Conservation (phyloP, 2,113 vertebrate species). For the Eretmochelys imbricata region DNA sequence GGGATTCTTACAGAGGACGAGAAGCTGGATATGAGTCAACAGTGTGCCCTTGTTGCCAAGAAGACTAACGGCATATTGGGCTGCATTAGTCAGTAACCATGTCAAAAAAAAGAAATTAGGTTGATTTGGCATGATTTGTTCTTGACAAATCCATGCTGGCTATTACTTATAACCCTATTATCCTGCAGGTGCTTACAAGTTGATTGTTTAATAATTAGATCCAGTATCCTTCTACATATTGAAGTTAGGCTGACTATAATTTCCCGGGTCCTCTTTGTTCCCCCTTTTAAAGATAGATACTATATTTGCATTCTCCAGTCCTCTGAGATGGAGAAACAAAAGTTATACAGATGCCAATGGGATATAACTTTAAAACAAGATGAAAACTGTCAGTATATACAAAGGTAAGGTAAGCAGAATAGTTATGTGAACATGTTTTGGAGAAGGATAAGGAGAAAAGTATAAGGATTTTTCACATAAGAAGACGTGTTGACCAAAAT, state of each 20-base stretch:
- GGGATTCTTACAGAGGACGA: too few relatives aligned
- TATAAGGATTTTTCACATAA: not conserved
- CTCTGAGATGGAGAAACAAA: not conserved
- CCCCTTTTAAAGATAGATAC: not conserved
- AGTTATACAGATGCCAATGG: not conserved
- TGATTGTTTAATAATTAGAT: not conserved
- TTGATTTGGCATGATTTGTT: not conserved
- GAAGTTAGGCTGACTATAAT: not conserved
- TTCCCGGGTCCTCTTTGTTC: not conserved
- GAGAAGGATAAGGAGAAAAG: not conserved
- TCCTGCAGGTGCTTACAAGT: too few relatives aligned
- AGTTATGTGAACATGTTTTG: not conserved
- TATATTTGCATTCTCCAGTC: not conserved
- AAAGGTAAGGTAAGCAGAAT: not conserved
- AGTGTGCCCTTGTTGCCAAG: too few relatives aligned
- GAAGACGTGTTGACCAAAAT: not conserved
- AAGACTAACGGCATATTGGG: too few relatives aligned
- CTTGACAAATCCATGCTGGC: not conserved
- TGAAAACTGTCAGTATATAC: not conserved
- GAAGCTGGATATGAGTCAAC: too few relatives aligned
- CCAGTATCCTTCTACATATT: not conserved
- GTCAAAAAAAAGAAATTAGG: not conserved
- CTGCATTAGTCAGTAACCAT: not conserved
- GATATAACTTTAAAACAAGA: not conserved
- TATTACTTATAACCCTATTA: too few relatives aligned